These are phyloP conservation scores for Thunnus maccoyii DNA, from an alignment of 2,113 vertebrate genomes.

Conservation along the genomic window DNA sequence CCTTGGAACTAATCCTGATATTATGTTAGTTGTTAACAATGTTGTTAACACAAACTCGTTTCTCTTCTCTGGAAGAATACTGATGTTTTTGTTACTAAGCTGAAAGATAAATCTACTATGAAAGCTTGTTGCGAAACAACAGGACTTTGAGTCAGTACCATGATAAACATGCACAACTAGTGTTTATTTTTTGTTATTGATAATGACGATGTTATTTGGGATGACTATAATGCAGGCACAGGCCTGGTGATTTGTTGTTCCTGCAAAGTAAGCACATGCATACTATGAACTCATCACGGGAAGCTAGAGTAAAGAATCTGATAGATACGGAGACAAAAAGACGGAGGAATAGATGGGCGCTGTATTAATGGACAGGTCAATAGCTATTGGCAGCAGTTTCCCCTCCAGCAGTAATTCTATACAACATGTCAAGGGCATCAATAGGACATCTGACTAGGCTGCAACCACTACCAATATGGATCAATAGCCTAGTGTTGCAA, in stretches of 20 bases:
- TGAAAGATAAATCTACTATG: background rate
- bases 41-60: background rate
- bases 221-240: background rate
- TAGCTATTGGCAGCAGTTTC: conserved; percentile 50
- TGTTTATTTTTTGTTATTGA: conserved; percentile 27
- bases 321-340: conserved; percentile 3
- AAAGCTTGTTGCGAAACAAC: background rate
- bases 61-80: background rate
- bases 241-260: background rate
- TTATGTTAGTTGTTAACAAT: conserved; percentile 7
- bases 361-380: conserved; percentile 32
- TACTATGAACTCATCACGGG: background rate
- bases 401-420: conserved; percentile 51
- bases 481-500: conserved; percentile 23
- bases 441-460: conserved; percentile 43
- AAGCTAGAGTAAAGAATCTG: background rate
- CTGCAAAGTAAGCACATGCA: background rate
- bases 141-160: conserved; percentile 26
- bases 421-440: conserved; percentile 59
- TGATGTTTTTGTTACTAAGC: background rate
- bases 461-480: conserved; percentile 9
- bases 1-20: background rate
- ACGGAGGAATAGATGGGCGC: background rate
- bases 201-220: background rate
- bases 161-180: conserved; percentile 12